These are phyloP conservation scores for Zaprionus taronus DNA, from an alignment of 1,140 invertebrate species.

Conservation along the genomic window DNA sequence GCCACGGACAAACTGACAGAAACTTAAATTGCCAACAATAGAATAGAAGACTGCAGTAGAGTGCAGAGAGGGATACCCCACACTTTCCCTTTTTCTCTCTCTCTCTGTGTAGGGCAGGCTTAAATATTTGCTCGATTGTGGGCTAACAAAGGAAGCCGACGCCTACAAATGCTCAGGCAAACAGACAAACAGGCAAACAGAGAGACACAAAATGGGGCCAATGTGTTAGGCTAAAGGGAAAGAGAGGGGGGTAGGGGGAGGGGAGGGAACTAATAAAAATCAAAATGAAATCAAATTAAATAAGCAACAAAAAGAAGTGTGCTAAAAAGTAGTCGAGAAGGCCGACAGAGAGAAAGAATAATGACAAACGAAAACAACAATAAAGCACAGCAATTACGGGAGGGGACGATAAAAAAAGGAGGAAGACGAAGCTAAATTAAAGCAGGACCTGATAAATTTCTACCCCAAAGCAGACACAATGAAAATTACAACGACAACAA, in stretches of 20 bases:
- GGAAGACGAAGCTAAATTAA: constrained; percentile 71
- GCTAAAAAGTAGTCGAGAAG: constrained; percentile 35
- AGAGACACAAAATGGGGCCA: constrained; percentile 53
- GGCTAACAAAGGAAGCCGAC: constrained; percentile 35
- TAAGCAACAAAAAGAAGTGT: constrained; percentile 56
- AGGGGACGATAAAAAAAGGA: constrained; percentile 47
- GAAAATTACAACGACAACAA: constrained; percentile 60
- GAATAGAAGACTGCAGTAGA: constrained; percentile 1
- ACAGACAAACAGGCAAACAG: constrained; percentile 1
- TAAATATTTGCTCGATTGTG: constrained; percentile 34
- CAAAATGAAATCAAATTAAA: constrained; percentile 82
- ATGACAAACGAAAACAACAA: constrained; percentile 57
- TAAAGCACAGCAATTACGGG: constrained; percentile 68
- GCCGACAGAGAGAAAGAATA: constrained; percentile 24
- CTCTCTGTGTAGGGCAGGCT: neutral
- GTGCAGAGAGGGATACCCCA: neutral
- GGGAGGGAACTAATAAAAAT: constrained; percentile 71
- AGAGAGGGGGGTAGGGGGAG: neutral
- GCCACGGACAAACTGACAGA: constrained; percentile 12
- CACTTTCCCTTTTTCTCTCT: too few relatives aligned
- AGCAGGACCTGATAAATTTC: constrained; percentile 72
- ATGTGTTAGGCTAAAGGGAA: constrained; percentile 22
- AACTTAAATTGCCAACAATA: constrained; percentile 65
- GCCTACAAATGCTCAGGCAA: neutral
- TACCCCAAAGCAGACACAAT: constrained; percentile 74